These are phyloP conservation scores for Thunnus maccoyii DNA, from an alignment of 2,113 vertebrate species.

Conservation along the genomic window DNA sequence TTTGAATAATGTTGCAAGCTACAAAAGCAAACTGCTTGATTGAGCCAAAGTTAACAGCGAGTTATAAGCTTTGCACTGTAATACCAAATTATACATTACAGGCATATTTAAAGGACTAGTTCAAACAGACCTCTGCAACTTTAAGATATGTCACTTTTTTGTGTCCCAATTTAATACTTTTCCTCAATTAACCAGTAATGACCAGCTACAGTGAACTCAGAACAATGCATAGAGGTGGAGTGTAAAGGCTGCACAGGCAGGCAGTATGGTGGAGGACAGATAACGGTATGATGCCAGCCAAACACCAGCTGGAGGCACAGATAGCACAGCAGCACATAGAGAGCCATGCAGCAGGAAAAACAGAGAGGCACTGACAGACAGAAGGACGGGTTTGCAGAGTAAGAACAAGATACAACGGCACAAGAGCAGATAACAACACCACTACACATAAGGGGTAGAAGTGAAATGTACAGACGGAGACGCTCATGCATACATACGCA, in stretches of 20 bases:
- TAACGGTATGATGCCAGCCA: slow-evolving; percentile 51
- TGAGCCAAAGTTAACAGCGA: slow-evolving; percentile 14
- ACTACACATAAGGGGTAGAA: slow-evolving; percentile 37
- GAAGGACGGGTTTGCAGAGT: slow-evolving; percentile 23
- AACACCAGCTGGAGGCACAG: slow-evolving; percentile 67
- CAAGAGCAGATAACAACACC: slow-evolving; percentile 30
- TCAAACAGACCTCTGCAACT: neutral
- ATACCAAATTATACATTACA: slow-evolving; percentile 4
- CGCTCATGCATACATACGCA: slow-evolving; percentile 47
- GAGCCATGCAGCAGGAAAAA: slow-evolving; percentile 49
- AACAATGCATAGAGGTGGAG: slow-evolving; percentile 22
- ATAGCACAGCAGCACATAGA: slow-evolving; percentile 58
- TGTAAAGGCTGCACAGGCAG: slow-evolving; percentile 20
- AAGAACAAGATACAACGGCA: slow-evolving; percentile 31
- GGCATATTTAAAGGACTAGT: slow-evolving; percentile 1
- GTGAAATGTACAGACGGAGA: slow-evolving; percentile 2
- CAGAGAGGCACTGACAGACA: slow-evolving; percentile 45
- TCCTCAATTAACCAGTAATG: neutral
- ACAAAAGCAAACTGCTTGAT: neutral
- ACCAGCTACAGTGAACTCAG: slow-evolving; percentile 14
- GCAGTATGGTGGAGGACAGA: slow-evolving; percentile 37
- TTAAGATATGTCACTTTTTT: neutral
- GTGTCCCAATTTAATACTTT: no score
- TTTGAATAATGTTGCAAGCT: slow-evolving; percentile 9
- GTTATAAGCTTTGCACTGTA: slow-evolving; percentile 3